These are phyloP conservation scores for Tanytarsus gracilentus DNA, from an alignment of 2,888 invertebrate genomes.

Conservation along the genomic window DNA sequence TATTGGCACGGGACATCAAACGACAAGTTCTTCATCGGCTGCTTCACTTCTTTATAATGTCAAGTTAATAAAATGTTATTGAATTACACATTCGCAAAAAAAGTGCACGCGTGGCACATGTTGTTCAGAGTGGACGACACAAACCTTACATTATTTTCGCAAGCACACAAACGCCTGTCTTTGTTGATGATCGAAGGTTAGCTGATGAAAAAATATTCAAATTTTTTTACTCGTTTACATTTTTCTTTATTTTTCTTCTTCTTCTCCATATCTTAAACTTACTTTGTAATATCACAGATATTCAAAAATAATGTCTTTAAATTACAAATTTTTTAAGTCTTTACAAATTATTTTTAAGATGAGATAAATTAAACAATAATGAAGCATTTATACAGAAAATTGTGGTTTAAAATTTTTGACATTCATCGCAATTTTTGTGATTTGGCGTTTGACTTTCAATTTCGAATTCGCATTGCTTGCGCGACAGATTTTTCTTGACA, in stretches of 20 bases:
- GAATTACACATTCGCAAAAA: conserved; percentile 6
- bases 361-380: not conserved
- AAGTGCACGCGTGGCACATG: conserved; percentile 16
- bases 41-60: not conserved
- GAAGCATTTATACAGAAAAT: not conserved
- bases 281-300: conserved; percentile 24
- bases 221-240: not conserved
- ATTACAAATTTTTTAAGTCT: conserved; percentile 23
- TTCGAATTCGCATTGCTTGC: conserved; percentile 15
- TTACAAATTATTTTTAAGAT: conserved; percentile 10
- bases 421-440: conserved; percentile 12
- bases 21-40: not conserved
- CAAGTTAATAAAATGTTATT: conserved; percentile 12
- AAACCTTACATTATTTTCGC: no score
- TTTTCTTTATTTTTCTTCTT: not conserved
- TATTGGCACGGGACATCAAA: conserved; percentile 17
- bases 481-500: conserved; percentile 6
- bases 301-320: conserved; percentile 17
- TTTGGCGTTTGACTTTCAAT: conserved; percentile 21
- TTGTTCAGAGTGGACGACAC: not conserved
- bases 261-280: conserved; percentile 11
- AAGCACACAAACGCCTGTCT: not conserved
- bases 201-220: not conserved
- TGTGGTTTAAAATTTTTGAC: conserved; percentile 14
- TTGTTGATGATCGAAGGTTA: not conserved